Conservation (phyloP, 2,113 vertebrate genomes). For the Porphyrio hochstetteri region DNA sequence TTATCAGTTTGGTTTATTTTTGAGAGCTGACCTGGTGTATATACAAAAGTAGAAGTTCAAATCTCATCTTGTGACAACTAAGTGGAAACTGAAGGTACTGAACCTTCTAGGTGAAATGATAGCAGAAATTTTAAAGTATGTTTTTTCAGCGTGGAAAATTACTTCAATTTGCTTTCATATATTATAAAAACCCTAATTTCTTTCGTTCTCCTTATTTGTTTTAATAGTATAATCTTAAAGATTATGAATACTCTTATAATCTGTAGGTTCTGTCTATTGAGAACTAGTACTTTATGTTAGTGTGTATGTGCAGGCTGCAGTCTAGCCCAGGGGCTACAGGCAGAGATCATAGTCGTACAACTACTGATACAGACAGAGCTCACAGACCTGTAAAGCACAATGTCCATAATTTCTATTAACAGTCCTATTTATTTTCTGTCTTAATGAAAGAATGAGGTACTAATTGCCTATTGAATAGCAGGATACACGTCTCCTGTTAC, state of each 20-base stretch:
- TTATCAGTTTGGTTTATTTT: not conserved
- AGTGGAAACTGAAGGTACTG: not conserved
- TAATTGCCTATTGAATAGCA: not conserved
- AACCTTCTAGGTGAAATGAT: not conserved
- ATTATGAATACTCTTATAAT: not conserved
- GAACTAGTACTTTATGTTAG: not conserved
- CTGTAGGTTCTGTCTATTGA: not conserved
- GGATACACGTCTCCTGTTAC: not conserved
- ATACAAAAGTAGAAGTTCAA: not conserved
- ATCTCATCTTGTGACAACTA: not conserved
- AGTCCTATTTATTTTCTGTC: not conserved
- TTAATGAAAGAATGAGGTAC: not conserved
- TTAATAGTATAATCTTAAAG: not conserved
- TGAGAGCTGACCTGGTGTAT: not conserved
- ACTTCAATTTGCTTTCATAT: not conserved
- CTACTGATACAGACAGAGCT: not conserved
- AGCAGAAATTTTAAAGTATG: not conserved
- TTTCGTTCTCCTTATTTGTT: not conserved
- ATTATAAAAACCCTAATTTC: not conserved
- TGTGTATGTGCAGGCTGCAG: not conserved
- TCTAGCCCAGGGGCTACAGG: not conserved
- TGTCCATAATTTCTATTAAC: not conserved
- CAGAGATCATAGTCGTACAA: not conserved
- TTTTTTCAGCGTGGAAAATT: not conserved
- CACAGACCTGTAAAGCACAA: not conserved